Evolutionary conservation across 2,113 vertebrate species (phyloP).

Genomic region (Lophotis ruficrista): DNA sequence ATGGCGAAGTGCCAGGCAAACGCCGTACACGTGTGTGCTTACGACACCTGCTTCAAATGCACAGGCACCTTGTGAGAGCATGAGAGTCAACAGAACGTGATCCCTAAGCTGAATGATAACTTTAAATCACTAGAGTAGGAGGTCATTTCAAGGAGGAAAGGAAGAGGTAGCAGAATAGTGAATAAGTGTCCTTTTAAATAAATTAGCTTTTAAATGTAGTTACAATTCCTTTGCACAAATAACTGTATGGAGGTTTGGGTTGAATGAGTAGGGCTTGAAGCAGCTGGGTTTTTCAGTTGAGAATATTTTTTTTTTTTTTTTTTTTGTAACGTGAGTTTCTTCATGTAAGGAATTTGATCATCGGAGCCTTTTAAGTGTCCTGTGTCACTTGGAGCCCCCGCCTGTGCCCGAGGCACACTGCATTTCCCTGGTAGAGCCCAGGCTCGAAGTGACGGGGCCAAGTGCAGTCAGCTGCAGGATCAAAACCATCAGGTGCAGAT

Average conservation of each 20-base stretch:
- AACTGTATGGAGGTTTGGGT: neutral
- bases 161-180: neutral
- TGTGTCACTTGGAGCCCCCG: neutral
- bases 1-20: slow-evolving; percentile 12
- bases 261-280: slow-evolving; percentile 22
- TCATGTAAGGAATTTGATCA: neutral
- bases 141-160: neutral
- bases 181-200: slow-evolving; percentile 63
- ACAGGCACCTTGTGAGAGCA: slow-evolving; percentile 17
- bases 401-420: fast-evolving
- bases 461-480: neutral
- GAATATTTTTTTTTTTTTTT: neutral
- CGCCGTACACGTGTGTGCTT: neutral
- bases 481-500: neutral
- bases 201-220: neutral
- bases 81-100: neutral
- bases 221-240: slow-evolving; percentile 64
- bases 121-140: neutral
- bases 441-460: neutral
- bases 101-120: neutral
- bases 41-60: slow-evolving; percentile 31
- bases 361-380: slow-evolving; percentile 62
- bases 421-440: fast-evolving
- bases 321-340: neutral
- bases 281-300: slow-evolving; percentile 4